Base-by-base conservation (phyloP, 2,888 invertebrate species). In the Lepidonotus clava region DNA sequence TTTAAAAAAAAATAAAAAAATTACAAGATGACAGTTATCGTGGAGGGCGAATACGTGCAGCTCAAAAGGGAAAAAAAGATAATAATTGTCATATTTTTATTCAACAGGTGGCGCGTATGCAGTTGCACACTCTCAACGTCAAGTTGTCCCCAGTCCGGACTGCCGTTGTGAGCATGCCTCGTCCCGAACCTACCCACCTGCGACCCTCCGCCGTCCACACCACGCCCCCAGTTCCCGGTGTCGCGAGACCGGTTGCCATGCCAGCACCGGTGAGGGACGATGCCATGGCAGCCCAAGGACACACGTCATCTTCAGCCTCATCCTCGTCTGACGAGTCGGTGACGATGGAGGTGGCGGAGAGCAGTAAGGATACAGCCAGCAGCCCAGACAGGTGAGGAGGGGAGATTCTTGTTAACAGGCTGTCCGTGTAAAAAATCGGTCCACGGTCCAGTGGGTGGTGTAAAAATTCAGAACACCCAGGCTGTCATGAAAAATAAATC, bases 361-460 rank as follows among this genome's bases (percentile, higher is more conserved):
- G 76, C 38, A 76, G 24, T 76, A 76, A 76, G 38, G 76, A 76
- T 28, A 76, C 76, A 1, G 40, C 14, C 76, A 76, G 76, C 40
- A 76, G 76, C 18, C 76, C 76, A 1, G 76, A 76, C 38, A 76
- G 76, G 76, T 76, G 51, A 51, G 51, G 21, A 51, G 51, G 11
- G 51, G 11, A 14, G 21, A 51, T 14, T 51, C 51, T 51, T 51
- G 14, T 21, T 51, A 14, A 51, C 21, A 51, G 51, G 11, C 51
- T 14, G 14, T 51, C 11, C 21, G 21, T 51, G 11, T 51, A 11
- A 51, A 51, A 11, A 14, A 51, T 51, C 51, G 21, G 21, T 51
- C 51, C 21, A 51, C 51, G 51, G 51, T 14, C 21, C 14, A 51
- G 11, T 51, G 51, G 51, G 14, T 51, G 51, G 11, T 14, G 11